phyloP scores from a whole-genome alignment of 2,888 invertebrate species.

The Drosophila lutescens region DNA sequence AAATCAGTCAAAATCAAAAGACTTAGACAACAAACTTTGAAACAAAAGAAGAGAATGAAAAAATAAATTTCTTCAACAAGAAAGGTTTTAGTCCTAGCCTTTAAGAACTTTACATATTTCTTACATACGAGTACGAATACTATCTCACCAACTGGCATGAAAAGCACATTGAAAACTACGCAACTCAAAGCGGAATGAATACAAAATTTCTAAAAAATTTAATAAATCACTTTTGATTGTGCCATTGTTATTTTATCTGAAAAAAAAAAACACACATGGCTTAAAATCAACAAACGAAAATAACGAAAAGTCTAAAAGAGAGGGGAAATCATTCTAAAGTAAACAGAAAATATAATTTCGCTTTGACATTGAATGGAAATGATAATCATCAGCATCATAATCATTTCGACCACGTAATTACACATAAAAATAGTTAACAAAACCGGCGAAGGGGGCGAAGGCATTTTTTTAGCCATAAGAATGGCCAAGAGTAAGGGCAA shows the following conservation, averaged over 20 bases:
- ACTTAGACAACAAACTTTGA: slow-evolving; percentile 65
- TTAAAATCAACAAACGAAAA: slow-evolving; percentile 42
- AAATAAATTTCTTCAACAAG: neutral
- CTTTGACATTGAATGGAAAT: slow-evolving; percentile 36
- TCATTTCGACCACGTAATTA: slow-evolving; percentile 44
- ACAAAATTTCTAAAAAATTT: slow-evolving; percentile 49
- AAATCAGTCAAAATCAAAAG: slow-evolving; percentile 56
- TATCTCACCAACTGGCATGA: too few relatives aligned
- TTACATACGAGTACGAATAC: neutral
- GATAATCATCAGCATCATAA: slow-evolving; percentile 64
- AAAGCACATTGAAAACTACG: slow-evolving; percentile 1
- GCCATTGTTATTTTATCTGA: slow-evolving; percentile 73
- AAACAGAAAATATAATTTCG: slow-evolving; percentile 68
- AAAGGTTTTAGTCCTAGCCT: neutral
- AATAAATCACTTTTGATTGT: slow-evolving; percentile 75
- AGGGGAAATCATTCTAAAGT: slow-evolving; percentile 44
- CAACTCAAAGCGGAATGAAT: slow-evolving; percentile 29
- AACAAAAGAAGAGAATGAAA: neutral
- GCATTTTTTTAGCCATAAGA: neutral
- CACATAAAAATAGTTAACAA: slow-evolving; percentile 36
- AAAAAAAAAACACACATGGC: slow-evolving; percentile 62
- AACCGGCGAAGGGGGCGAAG: neutral
- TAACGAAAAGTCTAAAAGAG: slow-evolving; percentile 3
- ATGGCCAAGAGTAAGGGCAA: slow-evolving; percentile 18
- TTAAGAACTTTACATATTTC: neutral